phyloP scores from a whole-genome alignment of 2,113 vertebrate genomes.

The Cryptoleucopteryx plumbea region DNA sequence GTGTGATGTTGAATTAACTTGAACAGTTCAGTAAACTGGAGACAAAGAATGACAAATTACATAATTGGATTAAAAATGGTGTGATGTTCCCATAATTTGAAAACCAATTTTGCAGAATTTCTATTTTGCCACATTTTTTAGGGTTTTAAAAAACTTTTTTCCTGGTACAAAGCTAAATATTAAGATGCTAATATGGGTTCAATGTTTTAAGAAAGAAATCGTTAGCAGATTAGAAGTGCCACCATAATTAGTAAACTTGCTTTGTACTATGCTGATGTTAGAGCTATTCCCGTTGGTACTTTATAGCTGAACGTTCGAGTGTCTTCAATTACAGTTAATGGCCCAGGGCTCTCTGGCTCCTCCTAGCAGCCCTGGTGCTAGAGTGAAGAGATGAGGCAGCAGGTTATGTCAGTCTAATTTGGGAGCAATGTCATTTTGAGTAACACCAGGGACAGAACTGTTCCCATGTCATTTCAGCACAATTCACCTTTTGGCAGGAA shows the following conservation, averaged over 20 bases:
- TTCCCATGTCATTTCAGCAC: neutral
- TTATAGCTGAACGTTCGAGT: fast-evolving
- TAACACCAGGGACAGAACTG: neutral
- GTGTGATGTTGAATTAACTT: neutral
- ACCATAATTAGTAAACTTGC: neutral
- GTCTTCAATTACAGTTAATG: neutral
- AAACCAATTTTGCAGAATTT: neutral
- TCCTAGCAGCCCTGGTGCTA: neutral
- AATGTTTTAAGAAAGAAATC: neutral
- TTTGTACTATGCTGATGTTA: neutral
- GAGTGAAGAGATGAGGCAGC: neutral
- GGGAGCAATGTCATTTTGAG: neutral
- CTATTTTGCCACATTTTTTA: neutral
- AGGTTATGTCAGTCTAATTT: neutral
- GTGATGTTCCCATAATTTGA: neutral
- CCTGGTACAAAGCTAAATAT: neutral
- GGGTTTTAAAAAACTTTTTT: neutral
- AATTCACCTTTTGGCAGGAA: neutral
- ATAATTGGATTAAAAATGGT: neutral
- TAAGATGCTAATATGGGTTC: neutral
- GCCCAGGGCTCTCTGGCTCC: neutral
- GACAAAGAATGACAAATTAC: neutral
- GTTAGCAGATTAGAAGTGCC: neutral
- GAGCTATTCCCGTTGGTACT: neutral
- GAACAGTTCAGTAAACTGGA: neutral